Base-by-base conservation (phyloP, 2,797 vertebrate genomes). In the Brachyalestes nurse region DNA sequence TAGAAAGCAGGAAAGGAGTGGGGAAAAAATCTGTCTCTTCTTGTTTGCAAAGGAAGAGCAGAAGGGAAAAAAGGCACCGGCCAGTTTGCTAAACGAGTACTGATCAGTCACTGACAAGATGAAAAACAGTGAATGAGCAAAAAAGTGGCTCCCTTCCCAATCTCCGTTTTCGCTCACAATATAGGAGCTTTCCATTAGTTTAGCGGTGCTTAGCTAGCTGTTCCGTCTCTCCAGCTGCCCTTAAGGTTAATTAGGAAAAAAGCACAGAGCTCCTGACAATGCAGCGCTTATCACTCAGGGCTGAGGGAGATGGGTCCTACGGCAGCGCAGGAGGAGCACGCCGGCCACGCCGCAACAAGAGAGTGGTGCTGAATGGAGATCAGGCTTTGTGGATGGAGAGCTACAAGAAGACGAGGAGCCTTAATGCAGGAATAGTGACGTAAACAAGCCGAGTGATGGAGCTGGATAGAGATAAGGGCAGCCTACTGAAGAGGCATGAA, bases 241-340 rank as follows among this genome's bases (percentile, higher is more conserved):
- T 9, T 28, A 10, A 81, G 90, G 90, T 92, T 92, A 92, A 93
- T 92, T 90, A 88, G 81, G 77, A 79, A 80, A 23, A 80, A 80
- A 58, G 14, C 38, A 70, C 0, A 62, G 61, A 69, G 58, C 6
- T 69, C 74, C 73, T 71, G 75, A 75, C 49, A 72, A 81, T 67
- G 64, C 72, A 74, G 51, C 13, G 57, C 83, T 87, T 85, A 79
- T 84, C 79, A 78, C 67, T 58, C 79, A 61, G 80, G 49, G 73
- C 49, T 64, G 28, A 49, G 75, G 74, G 42, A 53, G 80, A 77
- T 45, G 65, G 21, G 17, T 64, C 6, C 38, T 38, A 62, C 47
- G 42, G 71, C 45, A 65, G 75, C 19, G 9, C 42, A 1, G 19
- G 21, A 7, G 10, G 65, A 69, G 65, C 28, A 28, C 25, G 23